Base-by-base conservation (phyloP, 2,888 invertebrate species). In the Catocala nupta region DNA sequence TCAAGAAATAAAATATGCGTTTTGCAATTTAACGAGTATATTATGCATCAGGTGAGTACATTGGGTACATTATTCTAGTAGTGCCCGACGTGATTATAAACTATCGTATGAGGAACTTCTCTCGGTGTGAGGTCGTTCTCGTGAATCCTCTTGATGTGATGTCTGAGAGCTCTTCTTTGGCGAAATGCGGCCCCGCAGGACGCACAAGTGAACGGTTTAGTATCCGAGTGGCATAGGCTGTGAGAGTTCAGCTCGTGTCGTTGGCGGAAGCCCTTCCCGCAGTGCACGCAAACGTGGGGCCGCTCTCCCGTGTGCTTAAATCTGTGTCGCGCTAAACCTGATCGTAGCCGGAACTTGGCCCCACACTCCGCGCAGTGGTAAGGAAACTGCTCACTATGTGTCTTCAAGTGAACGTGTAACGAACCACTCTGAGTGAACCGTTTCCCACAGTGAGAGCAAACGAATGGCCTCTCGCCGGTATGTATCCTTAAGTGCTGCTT, bases 391-490 rank as follows among this genome's bases (percentile, higher is more conserved):
- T 95, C 90, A 47, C 90, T 90, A 83, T 96, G 96, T 5, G 95
- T 95, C 50, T 95, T 94, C 56, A 94, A 90, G 78, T 96, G 96
- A 25, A 95, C 95, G 83, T 96, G 95, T 47, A 96, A 84, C 1
- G 96, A 95, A 0, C 96, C 96, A 77, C 96, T 95, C 80, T 96
- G 96, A 60, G 95, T 95, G 87, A 96, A 96, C 0, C 95, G 82
- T 81, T 96, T 96, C 5, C 95, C 96, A 81, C 96, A 96, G 0
- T 93, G 84, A 59, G 95, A 85, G 76, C 96, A 96, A 33, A 92
- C 92, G 82, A 91, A 95, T 0, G 95, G 95, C 12, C 95, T 85
- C 83, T 95, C 95, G 57, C 95, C 95, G 7, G 95, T 95, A 82
- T 96, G 96, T 47, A 95, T 95, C n/a, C 95, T 83, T 62, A 94